Evolutionary conservation across 2,888 invertebrate species (phyloP), one percentile per base, ranked within the genome.

Genomic region (Autographa pulchrina): DNA sequence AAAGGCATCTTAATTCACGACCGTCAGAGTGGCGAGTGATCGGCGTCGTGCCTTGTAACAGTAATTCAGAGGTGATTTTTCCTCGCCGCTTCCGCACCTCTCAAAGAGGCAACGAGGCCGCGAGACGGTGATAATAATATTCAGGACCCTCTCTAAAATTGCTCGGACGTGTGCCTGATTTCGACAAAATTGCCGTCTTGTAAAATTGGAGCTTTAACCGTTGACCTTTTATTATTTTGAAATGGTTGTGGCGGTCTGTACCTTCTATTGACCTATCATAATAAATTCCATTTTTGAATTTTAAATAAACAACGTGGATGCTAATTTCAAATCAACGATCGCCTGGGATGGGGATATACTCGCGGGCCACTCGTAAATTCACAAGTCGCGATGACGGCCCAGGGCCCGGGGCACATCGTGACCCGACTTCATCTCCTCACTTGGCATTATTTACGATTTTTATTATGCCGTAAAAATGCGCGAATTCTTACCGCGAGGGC

Each of bases 371-470:
- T 92, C 92, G 91, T 94, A 93, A 95, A 94, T 92, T 93, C 89
- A 89, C 91, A 87, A 91, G 90, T 90, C 87, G 86, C 92, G 94
- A 91, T 93, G 95, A 94, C 92, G 94, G 92, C 86, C 80, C 83
- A 77, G 84, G 77, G 91, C 95, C 92, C 82, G 89, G 82, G 92
- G 95, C 95, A 85, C 88, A 83, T 94, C 95, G 95, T 95, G 95
- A 95, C 94, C 93, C 85, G 91, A 87, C 92, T 89, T 85, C 86
- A 89, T 89, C 89, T 90, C 89, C 87, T 91, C 90, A 92, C 90
- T 92, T 89, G 90, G 91, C 88, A 90, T 93, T 94, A 94, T 94
- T 93, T 93, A 93, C 92, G 92, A 93, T 94, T 94, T 95, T 94
- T 95, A 93, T 93, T 92, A 91, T 90, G 89, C 90, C 88, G 92